These are phyloP conservation scores for Drosophila ficusphila DNA, from an alignment of 1,140 invertebrate genomes.

Conservation along the genomic window DNA sequence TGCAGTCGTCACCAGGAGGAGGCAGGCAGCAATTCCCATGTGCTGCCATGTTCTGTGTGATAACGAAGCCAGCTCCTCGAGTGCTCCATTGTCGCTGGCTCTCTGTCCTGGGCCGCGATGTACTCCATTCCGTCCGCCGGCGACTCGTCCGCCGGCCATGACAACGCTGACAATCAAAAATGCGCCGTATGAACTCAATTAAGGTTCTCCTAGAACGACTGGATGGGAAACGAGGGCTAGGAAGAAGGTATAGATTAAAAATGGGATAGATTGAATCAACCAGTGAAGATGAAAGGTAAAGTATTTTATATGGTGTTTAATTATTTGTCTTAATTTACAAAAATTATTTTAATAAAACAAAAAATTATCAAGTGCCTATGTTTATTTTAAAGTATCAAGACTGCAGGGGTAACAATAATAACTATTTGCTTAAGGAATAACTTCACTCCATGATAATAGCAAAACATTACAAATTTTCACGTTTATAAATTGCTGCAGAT, in stretches of 20 bases:
- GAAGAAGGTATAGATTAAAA: no score
- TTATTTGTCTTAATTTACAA: not conserved
- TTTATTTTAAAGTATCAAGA: no score
- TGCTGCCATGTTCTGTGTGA: constrained; percentile 78
- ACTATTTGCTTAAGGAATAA: no score
- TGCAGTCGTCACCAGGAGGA: constrained; percentile 34
- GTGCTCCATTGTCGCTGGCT: constrained; percentile 53
- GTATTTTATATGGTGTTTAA: no score
- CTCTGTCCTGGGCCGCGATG: constrained; percentile 31
- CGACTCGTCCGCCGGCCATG: constrained; percentile 5
- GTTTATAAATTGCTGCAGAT: no score
- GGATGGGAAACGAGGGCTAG: not conserved
- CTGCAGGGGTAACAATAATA: no score
- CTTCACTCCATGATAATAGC: no score
- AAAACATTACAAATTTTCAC: no score
- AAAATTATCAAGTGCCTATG: no score
- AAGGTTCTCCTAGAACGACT: constrained; percentile 36
- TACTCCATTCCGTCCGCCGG: constrained; percentile 19
- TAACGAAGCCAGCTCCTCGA: constrained; percentile 62
- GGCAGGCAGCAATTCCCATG: constrained; percentile 69
- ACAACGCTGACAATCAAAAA: constrained; percentile 66
- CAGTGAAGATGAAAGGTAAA: not conserved
- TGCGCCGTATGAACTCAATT: constrained; percentile 76
- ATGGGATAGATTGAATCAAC: not conserved
- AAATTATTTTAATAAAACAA: not conserved